Percentiles rank a stretch among this genome's conserved stretches.
Conservation (phyloP, 2,888 invertebrate genomes). For the Cerastis leucographa region DNA sequence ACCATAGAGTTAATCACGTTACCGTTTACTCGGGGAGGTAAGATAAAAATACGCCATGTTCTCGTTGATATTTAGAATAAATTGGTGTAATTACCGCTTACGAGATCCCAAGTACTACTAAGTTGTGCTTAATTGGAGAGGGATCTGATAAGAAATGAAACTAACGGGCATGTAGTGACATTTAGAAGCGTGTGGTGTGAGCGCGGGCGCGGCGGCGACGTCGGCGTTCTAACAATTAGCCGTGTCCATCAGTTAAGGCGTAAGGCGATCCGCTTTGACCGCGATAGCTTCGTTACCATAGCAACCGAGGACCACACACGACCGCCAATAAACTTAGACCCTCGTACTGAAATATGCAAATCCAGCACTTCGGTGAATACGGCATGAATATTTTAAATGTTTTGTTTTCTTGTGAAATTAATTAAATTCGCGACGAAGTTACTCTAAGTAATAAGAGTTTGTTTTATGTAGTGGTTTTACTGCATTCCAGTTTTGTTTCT, state of each 20-base stretch:
- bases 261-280: conserved; percentile 68
- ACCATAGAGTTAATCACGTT: conserved; percentile 44
- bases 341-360: conserved; percentile 79
- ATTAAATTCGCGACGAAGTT: conserved; percentile 73
- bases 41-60: conserved; percentile 55
- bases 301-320: conserved; percentile 89
- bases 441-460: conserved; percentile 54
- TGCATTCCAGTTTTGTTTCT: conserved; percentile 45
- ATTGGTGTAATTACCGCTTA: conserved; percentile 62
- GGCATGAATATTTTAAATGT: conserved; percentile 80
- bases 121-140: conserved; percentile 74
- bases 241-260: conserved; percentile 84
- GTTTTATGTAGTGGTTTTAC: conserved; percentile 52
- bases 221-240: conserved; percentile 85
- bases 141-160: conserved; percentile 74
- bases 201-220: conserved; percentile 70
- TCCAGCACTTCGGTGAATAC: conserved; percentile 79
- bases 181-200: conserved; percentile 79
- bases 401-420: conserved; percentile 80
- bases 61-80: conserved; percentile 61
- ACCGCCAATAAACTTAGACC: conserved; percentile 77
- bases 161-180: conserved; percentile 82
- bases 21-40: conserved; percentile 25
- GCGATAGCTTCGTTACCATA: conserved; percentile 79
- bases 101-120: conserved; percentile 61